Conservation (phyloP, 2,888 invertebrate species). For the Eurytoma californica region DNA sequence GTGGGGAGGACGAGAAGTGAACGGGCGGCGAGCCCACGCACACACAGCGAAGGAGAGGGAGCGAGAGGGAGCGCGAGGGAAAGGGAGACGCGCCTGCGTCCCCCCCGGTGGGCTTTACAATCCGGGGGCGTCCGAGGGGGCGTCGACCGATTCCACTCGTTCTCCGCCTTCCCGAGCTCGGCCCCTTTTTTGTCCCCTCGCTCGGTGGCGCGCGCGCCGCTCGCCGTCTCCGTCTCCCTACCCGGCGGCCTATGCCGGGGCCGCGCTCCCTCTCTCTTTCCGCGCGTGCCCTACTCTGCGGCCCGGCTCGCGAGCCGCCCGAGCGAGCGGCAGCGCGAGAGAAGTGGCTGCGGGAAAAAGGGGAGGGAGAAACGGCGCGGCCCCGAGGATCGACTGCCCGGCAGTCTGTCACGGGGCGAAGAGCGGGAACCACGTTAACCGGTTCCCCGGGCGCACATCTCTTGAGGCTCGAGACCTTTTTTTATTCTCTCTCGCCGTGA, state of each 20-base stretch:
- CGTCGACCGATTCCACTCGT: constrained; percentile 65
- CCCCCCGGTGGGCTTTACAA: constrained; percentile 63
- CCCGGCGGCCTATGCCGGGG: neutral
- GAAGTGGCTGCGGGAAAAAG: constrained; percentile 61
- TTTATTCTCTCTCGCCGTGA: neutral
- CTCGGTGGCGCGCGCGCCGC: constrained; percentile 42
- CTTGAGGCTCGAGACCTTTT: neutral
- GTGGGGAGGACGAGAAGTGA: neutral
- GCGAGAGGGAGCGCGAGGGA: neutral
- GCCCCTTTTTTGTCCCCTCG: constrained; percentile 71
- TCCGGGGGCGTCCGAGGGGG: constrained; percentile 68
- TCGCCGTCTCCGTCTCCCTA: neutral
- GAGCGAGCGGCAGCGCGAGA: constrained; percentile 24
- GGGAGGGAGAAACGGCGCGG: constrained; percentile 53
- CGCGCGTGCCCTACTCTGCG: constrained; percentile 35
- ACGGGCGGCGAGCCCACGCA: neutral
- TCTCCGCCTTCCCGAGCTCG: constrained; percentile 66
- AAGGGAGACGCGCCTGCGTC: constrained; percentile 48
- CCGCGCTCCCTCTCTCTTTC: constrained; percentile 27
- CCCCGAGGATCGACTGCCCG: constrained; percentile 45
- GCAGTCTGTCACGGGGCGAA: constrained; percentile 75
- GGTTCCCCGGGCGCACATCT: constrained; percentile 64
- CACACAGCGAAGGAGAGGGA: neutral
- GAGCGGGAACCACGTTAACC: constrained; percentile 74
- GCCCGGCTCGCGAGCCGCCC: constrained; percentile 33